Percentiles rank a stretch among this genome's conserved stretches.
phyloP scores from a whole-genome alignment of 2,797 vertebrate genomes.

The Todus mexicanus region DNA sequence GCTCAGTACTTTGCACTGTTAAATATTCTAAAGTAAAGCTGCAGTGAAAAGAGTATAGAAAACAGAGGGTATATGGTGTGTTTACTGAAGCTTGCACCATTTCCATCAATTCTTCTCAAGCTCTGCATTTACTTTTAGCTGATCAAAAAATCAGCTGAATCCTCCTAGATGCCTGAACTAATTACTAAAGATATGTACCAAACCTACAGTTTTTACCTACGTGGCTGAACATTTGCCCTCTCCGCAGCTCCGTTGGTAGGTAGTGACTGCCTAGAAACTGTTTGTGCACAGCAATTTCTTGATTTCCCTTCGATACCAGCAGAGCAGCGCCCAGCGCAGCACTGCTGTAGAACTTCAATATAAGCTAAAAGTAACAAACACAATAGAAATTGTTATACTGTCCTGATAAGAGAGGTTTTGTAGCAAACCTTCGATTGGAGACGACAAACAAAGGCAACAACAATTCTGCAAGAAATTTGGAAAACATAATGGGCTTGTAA shows the following conservation, averaged over 20 bases:
- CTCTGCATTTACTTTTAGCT: neutral
- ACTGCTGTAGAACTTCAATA: neutral
- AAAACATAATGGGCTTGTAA: neutral
- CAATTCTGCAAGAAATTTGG: neutral
- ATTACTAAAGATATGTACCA: neutral
- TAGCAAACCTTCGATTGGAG: neutral
- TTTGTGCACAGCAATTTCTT: neutral
- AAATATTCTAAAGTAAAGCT: neutral
- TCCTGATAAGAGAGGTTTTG: neutral
- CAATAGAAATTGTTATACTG: neutral
- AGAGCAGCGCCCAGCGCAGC: neutral
- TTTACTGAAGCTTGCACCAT: neutral
- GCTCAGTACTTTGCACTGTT: neutral
- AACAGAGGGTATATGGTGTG: neutral
- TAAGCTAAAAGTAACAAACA: neutral
- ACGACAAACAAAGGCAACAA: neutral
- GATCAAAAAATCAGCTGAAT: neutral
- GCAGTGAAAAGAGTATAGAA: neutral
- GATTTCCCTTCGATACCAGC: rapidly evolving
- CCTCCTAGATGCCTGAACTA: neutral
- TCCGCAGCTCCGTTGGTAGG: neutral
- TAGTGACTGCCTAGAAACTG: rapidly evolving
- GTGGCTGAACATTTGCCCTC: neutral
- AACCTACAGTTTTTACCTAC: neutral
- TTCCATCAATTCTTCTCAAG: neutral